These are phyloP conservation scores for Herpetotheres cachinnans DNA, from an alignment of 2,113 vertebrate species.

Conservation along the genomic window DNA sequence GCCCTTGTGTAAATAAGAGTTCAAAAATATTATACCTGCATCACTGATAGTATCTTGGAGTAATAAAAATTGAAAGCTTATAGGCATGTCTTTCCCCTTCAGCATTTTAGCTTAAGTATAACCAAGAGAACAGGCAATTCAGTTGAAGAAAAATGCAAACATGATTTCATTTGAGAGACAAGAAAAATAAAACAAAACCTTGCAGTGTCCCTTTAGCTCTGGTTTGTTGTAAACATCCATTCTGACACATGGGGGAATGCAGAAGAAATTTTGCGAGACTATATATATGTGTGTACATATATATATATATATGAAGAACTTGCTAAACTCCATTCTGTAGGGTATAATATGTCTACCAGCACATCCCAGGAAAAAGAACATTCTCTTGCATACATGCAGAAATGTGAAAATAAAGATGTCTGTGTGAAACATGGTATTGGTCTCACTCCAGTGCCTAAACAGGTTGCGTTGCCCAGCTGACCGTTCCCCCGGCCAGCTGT, in stretches of 20 bases:
- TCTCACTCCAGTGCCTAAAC: background rate
- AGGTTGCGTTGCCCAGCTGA: background rate
- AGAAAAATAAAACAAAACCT: background rate
- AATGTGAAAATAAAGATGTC: slow-evolving; percentile 34
- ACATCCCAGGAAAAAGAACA: background rate
- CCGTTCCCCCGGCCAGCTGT: fast-evolving
- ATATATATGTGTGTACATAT: slow-evolving; percentile 21
- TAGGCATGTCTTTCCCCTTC: background rate
- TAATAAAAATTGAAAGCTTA: background rate
- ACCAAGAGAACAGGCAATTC: background rate
- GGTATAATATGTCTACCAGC: background rate
- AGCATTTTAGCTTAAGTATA: background rate
- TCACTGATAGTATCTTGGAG: background rate
- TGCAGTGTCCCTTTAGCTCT: background rate
- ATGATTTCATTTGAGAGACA: background rate
- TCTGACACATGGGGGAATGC: background rate
- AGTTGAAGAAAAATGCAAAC: background rate
- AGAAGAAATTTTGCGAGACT: background rate
- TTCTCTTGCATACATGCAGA: background rate
- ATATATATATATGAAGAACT: background rate
- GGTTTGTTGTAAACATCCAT: background rate
- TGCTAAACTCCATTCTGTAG: background rate
- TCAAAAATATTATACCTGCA: background rate
- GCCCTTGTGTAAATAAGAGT: background rate
- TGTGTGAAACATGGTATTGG: background rate